Base-by-base conservation (phyloP, 2,888 invertebrate species). In the Lasioglossum villosulum region DNA sequence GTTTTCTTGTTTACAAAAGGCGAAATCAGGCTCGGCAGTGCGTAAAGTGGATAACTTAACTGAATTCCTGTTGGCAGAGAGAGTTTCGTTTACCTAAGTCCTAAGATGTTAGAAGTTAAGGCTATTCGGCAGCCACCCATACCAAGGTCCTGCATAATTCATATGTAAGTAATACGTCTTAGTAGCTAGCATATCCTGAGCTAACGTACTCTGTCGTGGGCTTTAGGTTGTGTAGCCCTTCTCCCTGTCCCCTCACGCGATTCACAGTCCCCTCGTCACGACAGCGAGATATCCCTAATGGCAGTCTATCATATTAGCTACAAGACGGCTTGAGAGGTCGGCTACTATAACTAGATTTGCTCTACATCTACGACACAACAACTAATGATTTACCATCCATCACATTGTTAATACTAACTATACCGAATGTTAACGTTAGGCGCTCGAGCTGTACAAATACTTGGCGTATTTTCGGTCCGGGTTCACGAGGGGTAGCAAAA, bases 131-230 rank as follows among this genome's bases (percentile, higher is more conserved):
- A 90, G 90, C 87, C 90, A 90, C 90, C 76, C 76, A 70, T 92
- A 90, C 91, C 86, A 86, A 92, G 91, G 87, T 88, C 86, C 86
- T 94, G 91, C 92, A 94, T 94, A 94, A 94, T 94, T 94, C 93
- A 94, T 93, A 92, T 89, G 92, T 91, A 92, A 94, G 94, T 94
- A 94, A 94, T 94, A 94, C 94, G 93, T 94, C 94, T 94, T 93
- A 92, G 90, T 91, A 90, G 88, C 85, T 87, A 87, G 87, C 88
- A 79, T 82, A 83, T 85, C 86, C 90, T 81, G 80, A 89, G 84
- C 87, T 86, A 88, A 86, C 88, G 89, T 85, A 86, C 84, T 83
- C 89, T 87, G 87, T 87, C 90, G 80, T 89, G 85, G 66, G 85
- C 78, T 76, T 80, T 74, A 63, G 79, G 85, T 83, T 86, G 82